Conservation (phyloP, 2,113 vertebrate species). For the Hypanus sabinus region DNA sequence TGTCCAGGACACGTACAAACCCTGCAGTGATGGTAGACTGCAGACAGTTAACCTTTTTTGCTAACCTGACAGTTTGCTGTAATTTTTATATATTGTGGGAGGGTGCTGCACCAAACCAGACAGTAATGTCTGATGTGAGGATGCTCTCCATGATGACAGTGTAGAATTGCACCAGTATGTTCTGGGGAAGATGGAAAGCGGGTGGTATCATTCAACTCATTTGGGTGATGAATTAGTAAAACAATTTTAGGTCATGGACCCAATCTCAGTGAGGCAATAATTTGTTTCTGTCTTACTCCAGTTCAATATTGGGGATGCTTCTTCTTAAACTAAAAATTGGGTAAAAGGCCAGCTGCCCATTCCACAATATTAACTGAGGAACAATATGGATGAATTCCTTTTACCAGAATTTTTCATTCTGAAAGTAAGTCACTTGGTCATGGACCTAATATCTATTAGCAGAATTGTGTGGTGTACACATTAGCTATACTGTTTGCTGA, state of each 20-base stretch:
- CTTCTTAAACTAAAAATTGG: neutral
- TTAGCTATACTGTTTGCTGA: neutral
- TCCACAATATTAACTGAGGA: neutral
- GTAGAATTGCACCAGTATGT: no score
- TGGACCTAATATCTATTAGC: neutral
- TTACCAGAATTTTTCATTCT: neutral
- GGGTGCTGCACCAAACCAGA: no score
- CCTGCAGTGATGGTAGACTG: no score
- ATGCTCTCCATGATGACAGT: no score
- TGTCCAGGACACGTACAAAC: no score
- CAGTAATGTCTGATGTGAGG: no score
- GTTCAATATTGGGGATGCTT: neutral
- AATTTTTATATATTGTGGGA: no score
- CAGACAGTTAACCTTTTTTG: no score
- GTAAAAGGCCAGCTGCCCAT: no score
- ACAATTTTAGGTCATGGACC: neutral
- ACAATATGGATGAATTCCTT: neutral
- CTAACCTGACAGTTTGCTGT: no score
- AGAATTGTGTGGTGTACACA: neutral
- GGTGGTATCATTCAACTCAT: neutral
- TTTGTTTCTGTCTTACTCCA: neutral
- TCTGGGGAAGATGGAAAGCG: neutral
- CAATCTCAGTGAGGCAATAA: neutral
- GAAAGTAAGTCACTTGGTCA: neutral
- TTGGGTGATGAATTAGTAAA: neutral